phyloP scores from a whole-genome alignment of 2,113 vertebrate genomes.

The Hippocampus zosterae region DNA sequence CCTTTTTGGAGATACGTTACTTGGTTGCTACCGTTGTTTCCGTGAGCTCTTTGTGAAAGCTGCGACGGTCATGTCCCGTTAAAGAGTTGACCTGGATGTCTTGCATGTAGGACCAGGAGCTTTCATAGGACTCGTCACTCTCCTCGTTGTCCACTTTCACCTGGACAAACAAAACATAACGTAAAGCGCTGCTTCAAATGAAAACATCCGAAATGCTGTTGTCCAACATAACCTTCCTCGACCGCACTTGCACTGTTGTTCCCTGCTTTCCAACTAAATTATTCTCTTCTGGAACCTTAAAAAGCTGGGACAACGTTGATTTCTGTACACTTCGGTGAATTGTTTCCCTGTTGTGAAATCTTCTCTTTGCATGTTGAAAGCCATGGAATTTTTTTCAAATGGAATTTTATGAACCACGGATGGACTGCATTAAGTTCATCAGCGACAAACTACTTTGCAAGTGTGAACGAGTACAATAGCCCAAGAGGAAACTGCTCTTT shows the following conservation, averaged over 20 bases:
- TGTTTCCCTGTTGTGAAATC: no score
- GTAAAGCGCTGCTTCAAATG: not conserved
- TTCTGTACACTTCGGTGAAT: no score
- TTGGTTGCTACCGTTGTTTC: constrained; percentile 44
- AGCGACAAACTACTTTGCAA: no score
- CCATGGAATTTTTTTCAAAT: no score
- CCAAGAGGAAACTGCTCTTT: constrained; percentile 60
- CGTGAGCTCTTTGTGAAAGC: constrained; percentile 62
- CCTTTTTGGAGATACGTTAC: no score
- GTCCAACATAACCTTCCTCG: not conserved
- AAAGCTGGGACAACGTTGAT: no score
- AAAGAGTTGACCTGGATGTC: constrained; percentile 39
- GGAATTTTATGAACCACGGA: no score
- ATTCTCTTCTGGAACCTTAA: no score
- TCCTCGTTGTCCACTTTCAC: constrained; percentile 85
- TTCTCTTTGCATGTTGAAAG: no score
- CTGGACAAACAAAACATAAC: constrained; percentile 52
- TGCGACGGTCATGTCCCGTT: constrained; percentile 57
- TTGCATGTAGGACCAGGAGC: constrained; percentile 85
- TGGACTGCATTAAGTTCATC: no score
- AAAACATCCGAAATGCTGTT: not conserved
- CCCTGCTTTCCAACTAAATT: not conserved
- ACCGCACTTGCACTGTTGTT: not conserved
- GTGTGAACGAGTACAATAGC: constrained; percentile 70
- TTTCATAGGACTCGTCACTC: constrained; percentile 84